Evolutionary conservation across 1,140 invertebrate species (phyloP), one percentile per base, ranked within the genome.

Genomic region (Lineus longissimus): DNA sequence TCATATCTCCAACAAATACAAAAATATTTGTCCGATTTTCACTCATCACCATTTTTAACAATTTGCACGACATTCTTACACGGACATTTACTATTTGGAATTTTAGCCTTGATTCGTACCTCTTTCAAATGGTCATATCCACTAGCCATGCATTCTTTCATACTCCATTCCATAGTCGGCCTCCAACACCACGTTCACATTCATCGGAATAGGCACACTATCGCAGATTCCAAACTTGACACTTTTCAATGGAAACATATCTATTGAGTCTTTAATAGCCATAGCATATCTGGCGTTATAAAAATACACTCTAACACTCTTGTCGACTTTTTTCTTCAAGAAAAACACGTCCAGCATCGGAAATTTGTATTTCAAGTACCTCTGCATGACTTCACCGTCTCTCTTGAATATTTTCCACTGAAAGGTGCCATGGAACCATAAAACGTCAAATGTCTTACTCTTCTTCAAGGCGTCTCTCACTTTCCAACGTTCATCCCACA

Each of bases 111-210:
- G 19, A 51, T 6, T 51, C 6, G 19, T n/a, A 7, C n/a, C 47
- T 51, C 47, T 27, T 51, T 51, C 47, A 51, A n/a, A n/a, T 51
- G 47, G n/a, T 51, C n/a, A 51, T 51, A 51, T 7, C 6, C n/a
- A 27, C n/a, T 43, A 11, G 40, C 40, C 40, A 43, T 19, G 40
- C 40, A 43, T 43, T 43, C 40, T 43, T 43, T 43, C 40, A 43
- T 43, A 43, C 19, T 19, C 40, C 11, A 43, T 51, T n/a, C 47
- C 47, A 27, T 7, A 51, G n/a, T 51, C 47, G n/a, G 47, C 47
- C 47, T 23, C n/a, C 47, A 51, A n/a, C 47, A 51, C 6, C 9
- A 6, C 47, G 6, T n/a, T 51, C 47, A n/a, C n/a, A n/a, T 51
- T 51, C 19, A 7, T 51, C 4, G 47, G 47, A 6, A 51, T 51